Conservation (phyloP, 2,888 invertebrate genomes). For the Caenorhabditis imperialis region DNA sequence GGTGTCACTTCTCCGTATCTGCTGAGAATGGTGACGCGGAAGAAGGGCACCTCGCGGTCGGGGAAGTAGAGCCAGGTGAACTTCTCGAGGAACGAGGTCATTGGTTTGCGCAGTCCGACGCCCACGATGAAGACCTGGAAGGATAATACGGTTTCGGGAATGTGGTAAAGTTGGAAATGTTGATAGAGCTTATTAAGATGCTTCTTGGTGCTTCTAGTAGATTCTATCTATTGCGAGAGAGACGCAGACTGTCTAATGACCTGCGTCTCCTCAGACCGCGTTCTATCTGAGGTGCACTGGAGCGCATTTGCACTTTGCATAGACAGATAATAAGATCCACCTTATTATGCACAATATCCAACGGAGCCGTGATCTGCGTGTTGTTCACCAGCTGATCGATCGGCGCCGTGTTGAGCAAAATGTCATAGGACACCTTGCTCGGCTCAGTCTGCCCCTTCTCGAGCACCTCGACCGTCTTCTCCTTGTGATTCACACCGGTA, state of each 20-base stretch:
- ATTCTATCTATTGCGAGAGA: too few species aligned
- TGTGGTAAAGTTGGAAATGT: too few species aligned
- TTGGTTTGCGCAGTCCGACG: slow-evolving; percentile 74
- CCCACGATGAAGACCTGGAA: slow-evolving; percentile 75
- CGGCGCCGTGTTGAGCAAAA: slow-evolving; percentile 74
- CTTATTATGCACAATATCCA: slow-evolving; percentile 73
- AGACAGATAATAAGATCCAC: too few species aligned
- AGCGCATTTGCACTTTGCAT: too few species aligned
- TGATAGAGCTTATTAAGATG: too few species aligned
- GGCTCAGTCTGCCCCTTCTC: slow-evolving; percentile 57
- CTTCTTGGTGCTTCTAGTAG: too few species aligned
- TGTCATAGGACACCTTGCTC: slow-evolving; percentile 67
- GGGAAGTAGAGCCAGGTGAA: slow-evolving; percentile 78
- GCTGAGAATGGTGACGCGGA: slow-evolving; percentile 75
- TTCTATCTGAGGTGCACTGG: too few species aligned
- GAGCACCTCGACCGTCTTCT: slow-evolving; percentile 63
- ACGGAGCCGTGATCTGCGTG: slow-evolving; percentile 69
- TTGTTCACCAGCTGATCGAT: slow-evolving; percentile 73
- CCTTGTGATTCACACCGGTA: slow-evolving; percentile 59
- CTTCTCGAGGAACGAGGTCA: slow-evolving; percentile 73
- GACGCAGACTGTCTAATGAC: too few species aligned
- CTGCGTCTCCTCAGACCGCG: too few species aligned
- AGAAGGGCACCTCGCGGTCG: slow-evolving; percentile 76
- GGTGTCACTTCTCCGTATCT: slow-evolving; percentile 77
- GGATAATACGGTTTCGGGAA: too few species aligned